phyloP scores from a whole-genome alignment of 2,113 vertebrate genomes.

The Donacobius atricapilla region DNA sequence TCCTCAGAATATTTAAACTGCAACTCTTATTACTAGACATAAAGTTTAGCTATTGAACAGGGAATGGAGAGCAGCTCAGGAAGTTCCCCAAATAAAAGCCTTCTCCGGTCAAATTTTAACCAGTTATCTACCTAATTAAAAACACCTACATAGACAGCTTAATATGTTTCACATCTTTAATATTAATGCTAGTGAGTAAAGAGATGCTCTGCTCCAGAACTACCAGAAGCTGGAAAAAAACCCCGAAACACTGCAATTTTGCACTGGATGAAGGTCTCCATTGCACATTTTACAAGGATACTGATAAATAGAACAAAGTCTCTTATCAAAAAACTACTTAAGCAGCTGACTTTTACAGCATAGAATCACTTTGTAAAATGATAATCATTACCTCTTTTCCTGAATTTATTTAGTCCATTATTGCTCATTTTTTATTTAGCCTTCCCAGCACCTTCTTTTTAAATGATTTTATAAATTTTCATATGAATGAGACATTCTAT shows the following conservation, averaged over 20 bases:
- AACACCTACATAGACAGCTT: not conserved
- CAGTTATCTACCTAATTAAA: not conserved
- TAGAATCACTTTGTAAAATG: not conserved
- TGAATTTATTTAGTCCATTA: not conserved
- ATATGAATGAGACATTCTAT: not conserved
- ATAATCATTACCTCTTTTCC: not conserved
- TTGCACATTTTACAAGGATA: not conserved
- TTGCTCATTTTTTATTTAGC: not conserved
- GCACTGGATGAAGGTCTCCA: not conserved
- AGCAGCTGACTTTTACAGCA: not conserved
- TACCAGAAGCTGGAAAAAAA: not conserved
- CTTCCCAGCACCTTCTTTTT: not conserved
- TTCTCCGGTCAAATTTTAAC: not conserved
- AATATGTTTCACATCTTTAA: not conserved
- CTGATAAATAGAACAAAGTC: not conserved
- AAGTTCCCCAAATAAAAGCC: not conserved
- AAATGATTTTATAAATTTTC: not conserved
- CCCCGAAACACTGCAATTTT: not conserved
- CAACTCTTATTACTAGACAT: not conserved
- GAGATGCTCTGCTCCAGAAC: not conserved
- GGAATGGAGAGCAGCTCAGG: not conserved
- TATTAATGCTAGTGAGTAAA: not conserved
- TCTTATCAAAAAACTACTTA: not conserved
- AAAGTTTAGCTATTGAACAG: not conserved
- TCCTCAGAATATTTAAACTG: not conserved